A percentile compares a stretch with the other conserved stretches of the same genome.
phyloP scores from a whole-genome alignment of 2,113 vertebrate genomes.

The Mionectes macconnelli region DNA sequence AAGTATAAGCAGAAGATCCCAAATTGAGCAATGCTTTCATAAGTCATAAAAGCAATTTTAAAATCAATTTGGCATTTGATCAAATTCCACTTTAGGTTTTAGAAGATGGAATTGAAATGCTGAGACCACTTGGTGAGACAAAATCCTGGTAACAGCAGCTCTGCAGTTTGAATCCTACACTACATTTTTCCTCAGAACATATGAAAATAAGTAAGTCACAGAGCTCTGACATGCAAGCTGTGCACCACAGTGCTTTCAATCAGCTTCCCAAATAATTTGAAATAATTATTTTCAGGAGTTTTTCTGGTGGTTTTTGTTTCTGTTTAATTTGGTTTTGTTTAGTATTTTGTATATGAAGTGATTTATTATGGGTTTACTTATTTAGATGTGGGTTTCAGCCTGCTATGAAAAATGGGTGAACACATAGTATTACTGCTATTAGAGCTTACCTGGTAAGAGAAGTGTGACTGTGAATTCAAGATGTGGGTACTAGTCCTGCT shows the following conservation, averaged over 20 bases:
- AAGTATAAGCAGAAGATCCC: neutral
- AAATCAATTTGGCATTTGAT: slow-evolving; percentile 26
- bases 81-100: neutral
- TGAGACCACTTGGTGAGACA: neutral
- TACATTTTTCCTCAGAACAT: neutral
- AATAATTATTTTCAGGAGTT: neutral
- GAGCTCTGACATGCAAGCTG: neutral
- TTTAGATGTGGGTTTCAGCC: neutral
- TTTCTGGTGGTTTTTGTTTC: neutral
- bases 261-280: neutral
- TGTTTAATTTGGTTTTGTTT: neutral
- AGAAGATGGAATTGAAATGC: neutral
- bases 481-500: neutral
- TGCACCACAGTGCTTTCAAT: neutral
- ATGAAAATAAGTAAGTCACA: neutral
- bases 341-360: neutral
- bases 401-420: neutral
- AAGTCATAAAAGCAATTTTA: neutral
- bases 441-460: neutral
- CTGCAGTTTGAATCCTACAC: neutral
- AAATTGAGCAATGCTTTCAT: slow-evolving; percentile 1
- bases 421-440: neutral
- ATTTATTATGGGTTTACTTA: neutral
- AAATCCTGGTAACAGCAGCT: neutral
- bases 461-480: neutral